Evolutionary conservation across 2,888 invertebrate genomes (phyloP), one percentile per base, ranked within the genome.

Genomic region (Danaus chrysippus): DNA sequence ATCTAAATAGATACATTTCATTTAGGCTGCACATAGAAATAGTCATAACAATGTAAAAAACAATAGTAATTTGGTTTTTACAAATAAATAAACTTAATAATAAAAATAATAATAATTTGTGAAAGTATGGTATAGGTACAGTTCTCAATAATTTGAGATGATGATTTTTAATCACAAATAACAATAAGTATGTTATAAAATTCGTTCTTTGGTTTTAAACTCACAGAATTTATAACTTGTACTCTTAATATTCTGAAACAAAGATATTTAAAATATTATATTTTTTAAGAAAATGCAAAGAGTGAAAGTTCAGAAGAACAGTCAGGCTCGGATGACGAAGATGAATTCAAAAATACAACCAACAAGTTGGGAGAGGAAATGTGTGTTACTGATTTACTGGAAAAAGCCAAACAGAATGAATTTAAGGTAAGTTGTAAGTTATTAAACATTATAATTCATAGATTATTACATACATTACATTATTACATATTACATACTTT

Each of bases 271-370:
- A 56, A 23, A 56, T 42, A 53, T 61, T 15, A 34, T 9, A 58
- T 71, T 74, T n/a, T 63, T 84, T 83, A 80, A 75, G 76, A 71
- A 60, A 75, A 72, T 64, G 78, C 71, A 17, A 78, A 81, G 56
- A 82, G 77, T 70, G 84, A 71, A 42, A 85, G 84, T 57, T 87
- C 91, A 9, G 86, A 77, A 41, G 85, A 82, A 54, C 82, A 84
- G 59, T 83, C 88, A 0, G 92, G 82, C n/a, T 87, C 91, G 42
- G 91, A 90, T 49, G 77, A 77, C 67, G 86, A 87, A 61, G 73
- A 81, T 76, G 80, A 73, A 15, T 86, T 78, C 62, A 87, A 87
- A 70, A 77, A 76, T 56, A 73, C 84, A 12, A 72, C 71, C n/a
- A 83, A 80, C 68, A 87, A 89, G 68, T 75, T 86, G 61, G 86